Percentiles rank a stretch among this genome's conserved stretches.
These are phyloP conservation scores for Dromiciops gliroides DNA, from an alignment of 2,113 vertebrate species.

Conservation along the genomic window DNA sequence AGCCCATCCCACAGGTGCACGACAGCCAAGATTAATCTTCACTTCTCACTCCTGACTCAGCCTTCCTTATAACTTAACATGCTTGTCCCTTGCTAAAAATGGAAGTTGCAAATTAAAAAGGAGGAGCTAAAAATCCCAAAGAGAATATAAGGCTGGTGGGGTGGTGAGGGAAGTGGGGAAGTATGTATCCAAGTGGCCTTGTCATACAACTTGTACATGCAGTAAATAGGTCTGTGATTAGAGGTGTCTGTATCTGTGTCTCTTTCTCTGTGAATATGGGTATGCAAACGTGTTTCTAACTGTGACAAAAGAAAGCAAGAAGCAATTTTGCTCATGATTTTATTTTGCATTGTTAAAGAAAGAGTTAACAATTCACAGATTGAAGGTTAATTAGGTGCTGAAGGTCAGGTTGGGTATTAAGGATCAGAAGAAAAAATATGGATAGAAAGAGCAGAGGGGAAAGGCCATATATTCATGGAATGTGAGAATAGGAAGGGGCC, in stretches of 20 bases:
- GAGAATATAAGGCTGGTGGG: neutral
- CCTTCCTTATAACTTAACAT: neutral
- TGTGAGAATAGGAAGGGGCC: neutral
- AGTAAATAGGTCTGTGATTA: neutral
- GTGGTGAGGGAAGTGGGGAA: neutral
- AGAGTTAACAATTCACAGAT: neutral
- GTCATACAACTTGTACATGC: neutral
- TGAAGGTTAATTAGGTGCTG: neutral
- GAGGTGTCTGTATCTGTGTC: neutral
- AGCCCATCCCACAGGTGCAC: neutral
- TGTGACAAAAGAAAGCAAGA: neutral
- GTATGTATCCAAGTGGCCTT: neutral
- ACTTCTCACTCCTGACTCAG: neutral
- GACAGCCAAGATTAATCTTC: neutral
- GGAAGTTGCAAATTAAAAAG: neutral
- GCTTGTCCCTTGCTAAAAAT: neutral
- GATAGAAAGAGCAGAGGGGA: neutral
- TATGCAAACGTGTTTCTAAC: neutral
- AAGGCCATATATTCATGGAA: neutral
- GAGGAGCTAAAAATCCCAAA: neutral
- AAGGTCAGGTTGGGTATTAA: neutral
- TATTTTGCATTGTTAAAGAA: slow-evolving; percentile 3
- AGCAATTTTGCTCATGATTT: neutral
- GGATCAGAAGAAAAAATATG: neutral
- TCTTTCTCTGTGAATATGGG: neutral